These are phyloP conservation scores for Escarpia spicata DNA, from an alignment of 2,888 invertebrate species.

Conservation along the genomic window DNA sequence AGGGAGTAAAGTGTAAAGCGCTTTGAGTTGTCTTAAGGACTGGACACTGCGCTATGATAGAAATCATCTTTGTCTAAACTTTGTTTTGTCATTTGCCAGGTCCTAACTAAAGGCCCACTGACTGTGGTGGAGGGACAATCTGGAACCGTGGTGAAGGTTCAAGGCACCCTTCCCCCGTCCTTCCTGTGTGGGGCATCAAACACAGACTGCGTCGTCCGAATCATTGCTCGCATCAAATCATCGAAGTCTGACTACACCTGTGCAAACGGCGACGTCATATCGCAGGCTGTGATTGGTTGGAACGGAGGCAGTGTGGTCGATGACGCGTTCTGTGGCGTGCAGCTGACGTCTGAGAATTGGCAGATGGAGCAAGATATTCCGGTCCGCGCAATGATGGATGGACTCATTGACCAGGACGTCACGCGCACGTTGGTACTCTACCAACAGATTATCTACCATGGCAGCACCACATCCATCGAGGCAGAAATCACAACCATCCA, in stretches of 20 bases:
- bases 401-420: background rate
- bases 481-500: background rate
- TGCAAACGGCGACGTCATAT: constrained; percentile 21
- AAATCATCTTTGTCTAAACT: too few species aligned
- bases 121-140: constrained; percentile 14
- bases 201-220: constrained; percentile 17
- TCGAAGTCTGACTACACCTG: constrained; percentile 20
- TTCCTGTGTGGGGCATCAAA: constrained; percentile 18
- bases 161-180: constrained; percentile 21
- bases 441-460: background rate
- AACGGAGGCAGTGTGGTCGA: background rate
- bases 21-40: too few species aligned
- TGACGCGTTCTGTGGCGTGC: background rate
- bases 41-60: too few species aligned
- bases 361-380: background rate
- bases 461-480: background rate
- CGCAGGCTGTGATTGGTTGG: constrained; percentile 29
- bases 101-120: background rate
- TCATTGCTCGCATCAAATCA: constrained; percentile 17
- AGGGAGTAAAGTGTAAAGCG: too few species aligned
- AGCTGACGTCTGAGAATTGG: constrained; percentile 21
- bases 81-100: background rate
- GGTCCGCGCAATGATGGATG: constrained; percentile 22
- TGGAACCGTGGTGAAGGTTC: background rate
- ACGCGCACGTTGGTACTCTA: background rate